Percentiles rank a stretch among this genome's conserved stretches.
Conservation (phyloP, 1,140 invertebrate species). For the Parasteatoda tepidariorum region DNA sequence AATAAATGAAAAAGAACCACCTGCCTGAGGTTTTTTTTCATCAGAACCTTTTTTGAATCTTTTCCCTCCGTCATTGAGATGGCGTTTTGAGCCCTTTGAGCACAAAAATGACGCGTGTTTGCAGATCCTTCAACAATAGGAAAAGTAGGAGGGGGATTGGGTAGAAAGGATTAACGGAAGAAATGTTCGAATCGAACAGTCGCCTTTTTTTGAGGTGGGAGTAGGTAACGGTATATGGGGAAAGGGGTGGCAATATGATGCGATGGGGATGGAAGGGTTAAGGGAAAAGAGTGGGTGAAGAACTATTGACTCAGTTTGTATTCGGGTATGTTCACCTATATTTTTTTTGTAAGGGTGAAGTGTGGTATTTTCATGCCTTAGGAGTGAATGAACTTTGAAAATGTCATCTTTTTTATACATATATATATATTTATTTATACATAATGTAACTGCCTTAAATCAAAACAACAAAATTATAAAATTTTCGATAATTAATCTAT, state of each 20-base stretch:
- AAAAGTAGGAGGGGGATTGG: background rate
- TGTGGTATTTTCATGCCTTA: background rate
- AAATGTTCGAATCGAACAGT: conserved; percentile 3
- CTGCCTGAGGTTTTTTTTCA: conserved; percentile 26
- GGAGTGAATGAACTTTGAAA: background rate
- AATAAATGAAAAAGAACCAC: conserved; percentile 35
- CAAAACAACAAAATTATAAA: too few species aligned
- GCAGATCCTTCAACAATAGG: background rate
- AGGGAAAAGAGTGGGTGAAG: background rate
- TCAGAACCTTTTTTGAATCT: background rate
- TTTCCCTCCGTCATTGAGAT: conserved; percentile 22
- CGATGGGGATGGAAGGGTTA: background rate
- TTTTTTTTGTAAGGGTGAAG: background rate
- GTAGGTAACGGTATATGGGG: background rate
- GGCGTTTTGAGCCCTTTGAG: conserved; percentile 43
- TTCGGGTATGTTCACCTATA: background rate
- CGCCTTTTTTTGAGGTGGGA: background rate
- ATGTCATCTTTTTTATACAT: too few species aligned
- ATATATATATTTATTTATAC: too few species aligned
- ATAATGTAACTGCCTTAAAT: too few species aligned
- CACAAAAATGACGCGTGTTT: conserved; percentile 10
- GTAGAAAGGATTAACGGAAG: conserved; percentile 36
- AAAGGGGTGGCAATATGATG: background rate
- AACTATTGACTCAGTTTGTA: background rate
- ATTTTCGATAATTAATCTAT: too few species aligned